These are phyloP conservation scores for Murina feae DNA, from an alignment of 2,113 vertebrate species.

Conservation along the genomic window DNA sequence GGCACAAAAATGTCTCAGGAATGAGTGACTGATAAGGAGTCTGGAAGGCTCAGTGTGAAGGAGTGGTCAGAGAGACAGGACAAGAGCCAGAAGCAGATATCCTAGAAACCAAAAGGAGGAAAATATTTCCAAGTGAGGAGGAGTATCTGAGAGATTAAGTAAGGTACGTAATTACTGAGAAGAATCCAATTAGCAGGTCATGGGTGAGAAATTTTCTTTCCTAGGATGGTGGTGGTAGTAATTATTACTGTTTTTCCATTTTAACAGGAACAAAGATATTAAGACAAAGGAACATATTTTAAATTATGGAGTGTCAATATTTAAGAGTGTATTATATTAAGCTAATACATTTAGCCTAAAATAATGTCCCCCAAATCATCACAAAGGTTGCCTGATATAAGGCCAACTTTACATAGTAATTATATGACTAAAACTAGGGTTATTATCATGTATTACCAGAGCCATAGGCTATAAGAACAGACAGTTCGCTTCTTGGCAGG, in stretches of 20 bases:
- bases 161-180: conserved; percentile 13
- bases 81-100: conserved; percentile 39
- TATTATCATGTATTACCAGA: conserved; percentile 26
- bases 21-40: not conserved
- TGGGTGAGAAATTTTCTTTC: conserved; percentile 37
- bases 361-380: conserved; percentile 4
- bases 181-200: conserved; percentile 33
- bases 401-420: conserved; percentile 13
- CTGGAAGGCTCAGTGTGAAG: conserved; percentile 16
- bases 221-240: not conserved
- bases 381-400: conserved; percentile 22
- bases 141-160: not conserved
- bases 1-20: conserved; percentile 38
- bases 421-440: conserved; percentile 26
- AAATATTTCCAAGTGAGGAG: conserved; percentile 12
- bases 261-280: conserved; percentile 36
- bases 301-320: conserved; percentile 20
- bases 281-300: conserved; percentile 33
- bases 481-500: conserved; percentile 5
- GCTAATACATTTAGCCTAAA: conserved; percentile 34
- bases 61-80: not conserved
- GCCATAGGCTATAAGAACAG: not conserved
- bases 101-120: conserved; percentile 13
- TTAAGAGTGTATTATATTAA: not conserved
- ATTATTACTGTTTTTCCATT: conserved; percentile 26